These are phyloP conservation scores for Myotis brandtii DNA, from an alignment of 2,113 vertebrate species.

Conservation along the genomic window DNA sequence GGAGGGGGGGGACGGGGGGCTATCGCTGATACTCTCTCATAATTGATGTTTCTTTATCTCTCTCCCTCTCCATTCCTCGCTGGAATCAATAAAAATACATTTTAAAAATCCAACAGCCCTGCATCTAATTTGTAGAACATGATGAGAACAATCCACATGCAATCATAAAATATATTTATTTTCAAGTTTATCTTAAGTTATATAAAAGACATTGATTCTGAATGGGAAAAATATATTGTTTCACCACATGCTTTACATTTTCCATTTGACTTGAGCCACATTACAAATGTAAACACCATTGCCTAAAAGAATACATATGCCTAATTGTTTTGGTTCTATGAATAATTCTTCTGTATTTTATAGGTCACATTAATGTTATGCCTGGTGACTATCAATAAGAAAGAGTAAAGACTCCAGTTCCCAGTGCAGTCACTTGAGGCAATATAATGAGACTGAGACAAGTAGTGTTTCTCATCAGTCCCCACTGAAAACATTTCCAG, in stretches of 20 bases:
- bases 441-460: background rate
- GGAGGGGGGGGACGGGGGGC: no score
- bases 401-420: background rate
- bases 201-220: background rate
- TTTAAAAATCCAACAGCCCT: background rate
- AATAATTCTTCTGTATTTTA: background rate
- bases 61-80: no score
- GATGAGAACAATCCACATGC: background rate
- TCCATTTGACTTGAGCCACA: background rate
- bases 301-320: background rate
- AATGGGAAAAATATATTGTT: background rate
- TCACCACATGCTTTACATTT: background rate
- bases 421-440: background rate
- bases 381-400: background rate
- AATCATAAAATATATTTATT: constrained; percentile 28
- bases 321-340: background rate
- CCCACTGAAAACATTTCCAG: background rate
- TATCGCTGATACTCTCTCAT: no score
- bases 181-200: constrained; percentile 23
- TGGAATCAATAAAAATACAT: no score
- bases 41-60: no score
- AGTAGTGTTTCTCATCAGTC: background rate
- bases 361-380: background rate
- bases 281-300: background rate
- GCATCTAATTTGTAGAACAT: background rate